Base-by-base conservation (phyloP, 1,140 invertebrate species). In the Drosophila pseudoananassae region DNA sequence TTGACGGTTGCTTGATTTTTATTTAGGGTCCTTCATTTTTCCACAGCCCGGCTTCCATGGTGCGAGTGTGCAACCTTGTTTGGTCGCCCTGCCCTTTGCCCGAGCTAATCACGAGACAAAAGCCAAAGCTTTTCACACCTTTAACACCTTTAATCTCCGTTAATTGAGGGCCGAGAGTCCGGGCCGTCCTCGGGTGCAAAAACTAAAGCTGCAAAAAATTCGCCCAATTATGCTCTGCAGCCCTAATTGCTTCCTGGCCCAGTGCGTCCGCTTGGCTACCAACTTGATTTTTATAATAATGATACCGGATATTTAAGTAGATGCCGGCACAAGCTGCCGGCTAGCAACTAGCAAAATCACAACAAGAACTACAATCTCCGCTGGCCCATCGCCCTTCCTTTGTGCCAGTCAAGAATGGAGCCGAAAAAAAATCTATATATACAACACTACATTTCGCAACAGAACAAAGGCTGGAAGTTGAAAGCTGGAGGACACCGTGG, bases 301-400 rank as follows among this genome's bases (percentile, higher is more conserved):
- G 83, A 79, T 88, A 73, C 83, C 83, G 83, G 83, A 88, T 88
- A 88, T 88, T 88, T 88, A 74, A 88, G 83, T 88, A 88, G 82
- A 88, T 87, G 76, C 69, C 70, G 75, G 78, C 78, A 76, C 64
- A 88, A 87, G 82, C 82, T 83, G 66, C 25, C 25, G 25, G 25
- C 78, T 52, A 65, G 69, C 82, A 66, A 64, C 74, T 65, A 78
- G 69, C 69, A 69, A 46, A 77, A 56, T 66, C 59, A 76, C 64
- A 82, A 69, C 73, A 84, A 72, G 53, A 74, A 81, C 57, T 81
- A 85, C 73, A 85, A 81, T 68, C 64, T 68, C 15, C 17, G 64
- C 49, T 33, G 43, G 51, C 56, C 50, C 66, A 64, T 65, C 72
- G 63, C 58, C 68, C 33, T 38, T 29, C 76, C 70, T 80, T 77